These are phyloP conservation scores for Carollia perspicillata DNA, from an alignment of 2,113 vertebrate genomes.

Conservation along the genomic window DNA sequence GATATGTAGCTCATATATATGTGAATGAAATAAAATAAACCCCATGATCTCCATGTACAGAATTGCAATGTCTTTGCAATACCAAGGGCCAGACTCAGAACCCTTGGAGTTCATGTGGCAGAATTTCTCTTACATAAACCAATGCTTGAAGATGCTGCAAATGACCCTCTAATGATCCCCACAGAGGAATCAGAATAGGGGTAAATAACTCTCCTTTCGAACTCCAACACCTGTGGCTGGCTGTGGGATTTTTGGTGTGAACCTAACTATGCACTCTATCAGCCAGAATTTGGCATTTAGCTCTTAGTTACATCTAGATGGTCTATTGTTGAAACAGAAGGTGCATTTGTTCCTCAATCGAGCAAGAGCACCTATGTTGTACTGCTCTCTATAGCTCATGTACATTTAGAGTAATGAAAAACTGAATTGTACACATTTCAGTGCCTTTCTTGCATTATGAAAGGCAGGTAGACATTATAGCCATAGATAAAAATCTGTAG, in stretches of 20 bases:
- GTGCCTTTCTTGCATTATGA: conserved; percentile 70
- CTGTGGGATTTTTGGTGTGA: conserved; percentile 59
- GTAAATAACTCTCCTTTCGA: conserved; percentile 36
- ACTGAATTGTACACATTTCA: conserved; percentile 70
- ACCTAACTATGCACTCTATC: conserved; percentile 66
- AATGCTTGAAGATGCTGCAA: conserved; percentile 77
- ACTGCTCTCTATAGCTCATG: conserved; percentile 55
- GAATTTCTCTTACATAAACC: conserved; percentile 48
- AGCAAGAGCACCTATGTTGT: conserved; percentile 61
- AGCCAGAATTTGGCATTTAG: conserved; percentile 60
- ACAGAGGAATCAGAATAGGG: conserved; percentile 55
- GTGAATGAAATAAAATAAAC: conserved; percentile 75
- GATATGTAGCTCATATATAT: conserved; percentile 61
- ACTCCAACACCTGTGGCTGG: conserved; percentile 40
- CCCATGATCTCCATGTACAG: conserved; percentile 76
- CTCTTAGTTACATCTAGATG: conserved; percentile 59
- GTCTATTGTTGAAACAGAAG: conserved; percentile 68
- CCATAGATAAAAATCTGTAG: conserved; percentile 68
- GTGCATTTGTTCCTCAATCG: conserved; percentile 60
- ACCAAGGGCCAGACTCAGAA: conserved; percentile 66
- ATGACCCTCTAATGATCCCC: conserved; percentile 30
- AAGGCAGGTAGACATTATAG: conserved; percentile 70
- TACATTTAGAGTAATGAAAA: conserved; percentile 67
- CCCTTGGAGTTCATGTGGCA: conserved; percentile 72
- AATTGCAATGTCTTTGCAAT: conserved; percentile 65